These are phyloP conservation scores for Drosophila subobscura DNA, from an alignment of 1,140 invertebrate genomes.

Conservation along the genomic window DNA sequence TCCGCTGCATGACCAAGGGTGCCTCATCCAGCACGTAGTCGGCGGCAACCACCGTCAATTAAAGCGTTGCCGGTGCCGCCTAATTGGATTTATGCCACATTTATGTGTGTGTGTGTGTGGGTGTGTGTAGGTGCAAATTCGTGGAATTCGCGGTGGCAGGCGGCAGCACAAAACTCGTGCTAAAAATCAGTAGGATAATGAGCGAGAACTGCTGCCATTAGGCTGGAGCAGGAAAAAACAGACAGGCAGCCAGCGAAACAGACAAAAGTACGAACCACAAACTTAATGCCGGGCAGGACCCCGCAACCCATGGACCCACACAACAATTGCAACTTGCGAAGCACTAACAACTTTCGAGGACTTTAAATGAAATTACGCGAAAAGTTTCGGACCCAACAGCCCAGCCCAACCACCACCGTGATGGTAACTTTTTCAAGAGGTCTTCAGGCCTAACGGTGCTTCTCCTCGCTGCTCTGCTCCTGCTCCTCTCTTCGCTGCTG, in stretches of 20 bases:
- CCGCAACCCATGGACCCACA: not conserved
- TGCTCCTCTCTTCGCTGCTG: too few relatives aligned
- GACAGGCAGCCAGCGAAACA: constrained; percentile 11
- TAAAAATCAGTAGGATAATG: constrained; percentile 77
- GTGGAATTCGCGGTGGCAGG: constrained; percentile 37
- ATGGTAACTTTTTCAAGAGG: constrained; percentile 71
- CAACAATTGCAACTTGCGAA: constrained; percentile 73
- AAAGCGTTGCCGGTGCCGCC: constrained; percentile 72
- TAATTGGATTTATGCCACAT: constrained; percentile 82
- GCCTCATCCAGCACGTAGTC: constrained; percentile 54
- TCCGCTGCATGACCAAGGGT: constrained; percentile 19
- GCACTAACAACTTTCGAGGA: constrained; percentile 71
- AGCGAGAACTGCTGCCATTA: constrained; percentile 49
- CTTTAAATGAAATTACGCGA: constrained; percentile 81
- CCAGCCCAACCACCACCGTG: constrained; percentile 1
- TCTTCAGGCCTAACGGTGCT: constrained; percentile 20
- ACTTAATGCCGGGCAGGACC: constrained; percentile 30
- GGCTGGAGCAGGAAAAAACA: constrained; percentile 7
- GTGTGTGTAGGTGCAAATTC: constrained; percentile 68
- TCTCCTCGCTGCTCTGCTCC: too few relatives aligned
- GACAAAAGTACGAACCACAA: constrained; percentile 45
- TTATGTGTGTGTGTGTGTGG: constrained; percentile 59
- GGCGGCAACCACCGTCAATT: constrained; percentile 68
- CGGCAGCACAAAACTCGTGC: constrained; percentile 29
- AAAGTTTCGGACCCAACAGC: constrained; percentile 59